These are phyloP conservation scores for Protonemura montana DNA, from an alignment of 2,888 invertebrate genomes.

Conservation along the genomic window DNA sequence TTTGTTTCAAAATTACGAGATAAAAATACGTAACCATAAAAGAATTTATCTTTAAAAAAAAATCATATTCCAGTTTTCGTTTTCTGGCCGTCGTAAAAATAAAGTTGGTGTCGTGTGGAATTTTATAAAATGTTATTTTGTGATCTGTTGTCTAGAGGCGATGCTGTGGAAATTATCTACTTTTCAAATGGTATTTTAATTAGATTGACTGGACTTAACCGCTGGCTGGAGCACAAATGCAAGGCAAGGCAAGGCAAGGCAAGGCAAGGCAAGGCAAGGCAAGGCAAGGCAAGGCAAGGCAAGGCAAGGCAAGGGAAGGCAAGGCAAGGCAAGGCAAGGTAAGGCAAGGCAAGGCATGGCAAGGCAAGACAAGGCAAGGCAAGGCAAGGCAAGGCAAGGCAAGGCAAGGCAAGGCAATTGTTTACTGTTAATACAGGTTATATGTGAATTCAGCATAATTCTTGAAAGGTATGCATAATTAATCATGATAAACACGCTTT, in stretches of 20 bases:
- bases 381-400: no score
- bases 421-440: no score
- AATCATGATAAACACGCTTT: not conserved
- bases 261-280: no score
- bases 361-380: no score
- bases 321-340: no score
- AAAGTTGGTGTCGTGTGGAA: not conserved
- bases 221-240: no score
- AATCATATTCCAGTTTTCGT: not conserved
- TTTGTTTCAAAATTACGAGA: slow-evolving; percentile 45
- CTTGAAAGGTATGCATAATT: not conserved
- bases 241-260: no score
- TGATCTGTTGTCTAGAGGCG: not conserved
- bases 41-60: not conserved
- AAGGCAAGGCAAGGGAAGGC: no score
- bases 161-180: not conserved
- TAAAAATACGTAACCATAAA: slow-evolving; percentile 42
- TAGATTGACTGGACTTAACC: no score
- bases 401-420: no score
- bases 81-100: not conserved
- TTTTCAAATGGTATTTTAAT: not conserved
- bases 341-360: no score
- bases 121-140: not conserved
- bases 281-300: no score
- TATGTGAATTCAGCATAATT: not conserved